These are phyloP conservation scores for Pseudomyrmex gracilis DNA, from an alignment of 1,140 invertebrate genomes.

Conservation along the genomic window DNA sequence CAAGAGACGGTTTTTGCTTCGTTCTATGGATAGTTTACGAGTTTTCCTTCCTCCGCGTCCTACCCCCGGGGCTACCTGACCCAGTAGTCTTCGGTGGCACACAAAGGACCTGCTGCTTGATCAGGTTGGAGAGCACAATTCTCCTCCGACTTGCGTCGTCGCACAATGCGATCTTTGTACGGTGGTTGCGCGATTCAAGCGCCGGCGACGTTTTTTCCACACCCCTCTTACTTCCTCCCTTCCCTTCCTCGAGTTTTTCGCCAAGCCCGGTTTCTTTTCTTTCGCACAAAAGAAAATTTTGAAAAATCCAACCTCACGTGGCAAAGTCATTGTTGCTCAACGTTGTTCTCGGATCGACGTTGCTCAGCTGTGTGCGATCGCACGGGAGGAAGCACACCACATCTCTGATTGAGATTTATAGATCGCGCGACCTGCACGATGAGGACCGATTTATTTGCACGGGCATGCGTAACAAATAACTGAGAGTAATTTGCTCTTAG, in stretches of 20 bases:
- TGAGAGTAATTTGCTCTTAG: neutral
- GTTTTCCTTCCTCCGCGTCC: constrained; percentile 13
- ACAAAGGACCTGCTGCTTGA: constrained; percentile 48
- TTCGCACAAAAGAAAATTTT: constrained; percentile 42
- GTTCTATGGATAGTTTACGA: neutral
- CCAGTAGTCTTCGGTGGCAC: neutral
- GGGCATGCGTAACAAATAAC: neutral
- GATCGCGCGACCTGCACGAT: constrained; percentile 6
- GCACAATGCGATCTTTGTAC: constrained; percentile 34
- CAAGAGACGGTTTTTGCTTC: neutral
- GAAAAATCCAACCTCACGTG: constrained; percentile 30
- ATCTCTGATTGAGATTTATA: constrained; percentile 50
- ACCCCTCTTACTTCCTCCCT: neutral
- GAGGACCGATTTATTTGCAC: too few species aligned
- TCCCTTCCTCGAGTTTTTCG: constrained; percentile 28
- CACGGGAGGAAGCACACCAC: too few species aligned
- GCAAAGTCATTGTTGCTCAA: constrained; percentile 48
- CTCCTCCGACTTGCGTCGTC: constrained; percentile 29
- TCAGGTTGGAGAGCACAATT: constrained; percentile 47
- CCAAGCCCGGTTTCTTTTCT: neutral
- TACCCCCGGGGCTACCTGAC: constrained; percentile 34
- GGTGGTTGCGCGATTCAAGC: constrained; percentile 23
- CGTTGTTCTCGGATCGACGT: neutral
- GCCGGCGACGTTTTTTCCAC: neutral
- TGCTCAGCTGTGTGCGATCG: constrained; percentile 66